Evolutionary conservation across 37 sponge, comb jelly and placozoan genomes (phyloP), one percentile per base, ranked within the genome.

Genomic region (Beroe ovata): DNA sequence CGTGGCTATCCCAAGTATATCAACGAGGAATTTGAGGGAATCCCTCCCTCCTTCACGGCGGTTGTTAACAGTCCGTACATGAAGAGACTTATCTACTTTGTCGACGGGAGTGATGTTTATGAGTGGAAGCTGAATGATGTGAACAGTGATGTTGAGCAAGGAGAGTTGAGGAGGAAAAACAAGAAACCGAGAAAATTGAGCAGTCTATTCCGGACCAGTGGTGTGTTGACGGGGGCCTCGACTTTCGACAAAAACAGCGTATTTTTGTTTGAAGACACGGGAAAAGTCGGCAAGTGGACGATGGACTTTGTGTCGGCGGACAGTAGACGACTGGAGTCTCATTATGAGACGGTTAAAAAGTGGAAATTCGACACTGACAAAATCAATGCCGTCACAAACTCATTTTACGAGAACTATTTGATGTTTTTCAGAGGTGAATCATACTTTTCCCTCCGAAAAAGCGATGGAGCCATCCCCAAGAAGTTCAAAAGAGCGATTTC

Each of bases 1-100:
- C 69, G 8, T 30, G 69, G 69, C 18, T 66, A 66, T 30, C 69
- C 69, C 36, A 66, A 66, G 30, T 25, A 66, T 18, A 66, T 66
- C 36, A 32, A 6, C 33, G 35, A 66, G 18, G 30, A 33, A 18
- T 66, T 66, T 18, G 69, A 26, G 2, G 69, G 36, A 37, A 30
- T 66, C 69, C 54, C 54, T 16, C 54, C 54, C 33, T 66, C 32
- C 33, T 66, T 66, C 35, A 33, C 69, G 4, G 69, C 69, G 8
- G 69, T 66, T 0, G 69, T 66, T 14, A 66, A 25, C 25, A 66
- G 30, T 30, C 69, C 69, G 29, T 66, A 66, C 30, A 1, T 34
- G 32, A 29, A 30, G 69, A 33, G 30, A 1, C 29, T 66, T 25
- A 30, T 66, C 1, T 66, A 66, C 36, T 66, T 66, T 37, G 30